These are phyloP conservation scores for Epinotia ramella DNA, from an alignment of 2,888 invertebrate species.

Conservation along the genomic window DNA sequence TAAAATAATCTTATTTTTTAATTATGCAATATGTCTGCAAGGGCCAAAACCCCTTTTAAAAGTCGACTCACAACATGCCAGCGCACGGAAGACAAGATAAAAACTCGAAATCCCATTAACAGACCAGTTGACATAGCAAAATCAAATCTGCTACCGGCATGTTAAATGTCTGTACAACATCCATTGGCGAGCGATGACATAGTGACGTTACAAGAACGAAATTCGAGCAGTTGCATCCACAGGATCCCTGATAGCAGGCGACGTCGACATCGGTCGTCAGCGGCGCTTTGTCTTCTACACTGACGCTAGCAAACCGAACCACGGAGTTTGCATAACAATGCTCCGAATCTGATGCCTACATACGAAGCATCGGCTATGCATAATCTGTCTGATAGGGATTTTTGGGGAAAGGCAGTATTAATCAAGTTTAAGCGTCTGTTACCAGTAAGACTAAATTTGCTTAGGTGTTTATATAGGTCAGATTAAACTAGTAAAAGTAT, in stretches of 20 bases:
- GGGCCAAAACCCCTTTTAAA: neutral
- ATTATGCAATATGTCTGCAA: neutral
- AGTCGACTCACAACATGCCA: conserved; percentile 6
- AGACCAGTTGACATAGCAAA: conserved; percentile 38
- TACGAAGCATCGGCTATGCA: conserved; percentile 54
- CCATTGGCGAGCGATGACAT: conserved; percentile 43
- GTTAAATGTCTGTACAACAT: conserved; percentile 41
- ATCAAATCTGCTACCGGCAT: conserved; percentile 42
- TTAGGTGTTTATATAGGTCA: too few species aligned
- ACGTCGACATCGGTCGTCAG: conserved; percentile 78
- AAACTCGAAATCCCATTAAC: conserved; percentile 29
- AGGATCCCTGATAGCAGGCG: conserved; percentile 69
- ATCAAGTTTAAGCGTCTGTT: neutral
- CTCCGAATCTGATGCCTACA: conserved; percentile 76
- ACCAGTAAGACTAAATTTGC: neutral
- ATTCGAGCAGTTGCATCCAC: conserved; percentile 67
- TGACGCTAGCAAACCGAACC: conserved; percentile 78
- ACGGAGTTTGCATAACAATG: conserved; percentile 82
- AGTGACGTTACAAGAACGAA: conserved; percentile 59
- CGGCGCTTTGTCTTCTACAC: conserved; percentile 81
- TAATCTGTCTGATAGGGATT: conserved; percentile 49
- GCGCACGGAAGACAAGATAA: conserved; percentile 16
- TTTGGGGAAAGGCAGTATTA: conserved; percentile 4
- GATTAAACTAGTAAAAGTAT: too few species aligned
- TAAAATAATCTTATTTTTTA: too few species aligned